phyloP scores from a whole-genome alignment of 2,797 vertebrate species.

The Garrulus glandarius region DNA sequence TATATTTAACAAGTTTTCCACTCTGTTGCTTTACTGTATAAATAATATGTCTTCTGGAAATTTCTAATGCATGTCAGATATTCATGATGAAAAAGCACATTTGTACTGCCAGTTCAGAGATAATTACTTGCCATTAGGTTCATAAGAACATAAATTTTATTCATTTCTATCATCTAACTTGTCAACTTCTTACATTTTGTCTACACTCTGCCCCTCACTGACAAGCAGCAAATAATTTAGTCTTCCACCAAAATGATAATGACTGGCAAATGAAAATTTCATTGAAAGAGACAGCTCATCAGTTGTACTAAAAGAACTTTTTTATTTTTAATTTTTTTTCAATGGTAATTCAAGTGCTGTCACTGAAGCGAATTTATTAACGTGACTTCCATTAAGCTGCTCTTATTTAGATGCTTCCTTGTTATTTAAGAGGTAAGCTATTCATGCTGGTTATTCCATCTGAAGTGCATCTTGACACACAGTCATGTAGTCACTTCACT shows the following conservation, averaged over 20 bases:
- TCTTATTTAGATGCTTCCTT: not conserved
- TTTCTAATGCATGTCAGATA: conserved; percentile 70
- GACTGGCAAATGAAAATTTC: conserved; percentile 72
- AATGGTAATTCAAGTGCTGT: not conserved
- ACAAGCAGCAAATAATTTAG: conserved; percentile 70
- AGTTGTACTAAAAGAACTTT: conserved; percentile 33
- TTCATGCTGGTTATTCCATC: not conserved
- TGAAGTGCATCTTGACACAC: not conserved
- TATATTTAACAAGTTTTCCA: conserved; percentile 56
- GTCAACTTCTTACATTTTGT: conserved; percentile 65
- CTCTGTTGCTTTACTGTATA: conserved; percentile 64
- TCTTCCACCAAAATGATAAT: conserved; percentile 69
- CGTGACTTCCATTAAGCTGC: not conserved
- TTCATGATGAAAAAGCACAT: conserved; percentile 75
- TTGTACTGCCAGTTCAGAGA: conserved; percentile 74
- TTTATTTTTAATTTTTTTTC: not conserved
- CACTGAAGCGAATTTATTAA: conserved; percentile 13
- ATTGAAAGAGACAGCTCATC: conserved; percentile 53
- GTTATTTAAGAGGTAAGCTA: not conserved
- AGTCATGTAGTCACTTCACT: not conserved
- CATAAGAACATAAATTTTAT: conserved; percentile 74
- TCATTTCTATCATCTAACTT: conserved; percentile 73
- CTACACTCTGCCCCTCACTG: conserved; percentile 68
- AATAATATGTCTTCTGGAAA: conserved; percentile 73
- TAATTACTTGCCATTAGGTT: conserved; percentile 79